phyloP scores from a whole-genome alignment of 1,140 invertebrate genomes.

The Papilio xuthus region DNA sequence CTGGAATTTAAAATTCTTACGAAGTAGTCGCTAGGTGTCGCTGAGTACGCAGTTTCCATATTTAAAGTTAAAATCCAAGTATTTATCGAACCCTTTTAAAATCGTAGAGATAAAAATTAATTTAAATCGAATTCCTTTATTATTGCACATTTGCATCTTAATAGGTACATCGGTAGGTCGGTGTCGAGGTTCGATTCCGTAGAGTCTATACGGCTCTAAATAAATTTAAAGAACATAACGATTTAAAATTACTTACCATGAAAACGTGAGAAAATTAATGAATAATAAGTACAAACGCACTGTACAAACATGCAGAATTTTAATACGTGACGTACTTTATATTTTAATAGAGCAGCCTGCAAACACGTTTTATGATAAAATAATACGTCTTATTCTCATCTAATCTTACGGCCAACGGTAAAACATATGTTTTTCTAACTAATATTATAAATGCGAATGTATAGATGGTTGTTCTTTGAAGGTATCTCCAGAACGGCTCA shows the following conservation, averaged over 20 bases:
- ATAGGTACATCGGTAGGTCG: no score
- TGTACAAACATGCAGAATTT: neutral
- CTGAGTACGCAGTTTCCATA: neutral
- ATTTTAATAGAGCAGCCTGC: neutral
- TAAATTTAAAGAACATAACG: neutral
- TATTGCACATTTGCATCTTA: no score
- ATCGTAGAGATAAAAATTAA: no score
- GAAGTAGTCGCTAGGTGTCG: neutral
- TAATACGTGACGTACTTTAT: conserved; percentile 8
- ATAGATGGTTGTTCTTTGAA: no score
- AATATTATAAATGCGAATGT: no score
- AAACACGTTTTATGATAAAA: conserved; percentile 15
- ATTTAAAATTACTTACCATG: neutral
- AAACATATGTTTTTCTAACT: no score
- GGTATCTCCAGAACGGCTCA: no score
- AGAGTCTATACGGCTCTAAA: neutral
- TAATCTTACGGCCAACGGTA: neutral
- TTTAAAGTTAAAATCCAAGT: neutral
- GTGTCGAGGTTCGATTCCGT: neutral
- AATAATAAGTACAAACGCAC: neutral
- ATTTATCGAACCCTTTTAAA: neutral
- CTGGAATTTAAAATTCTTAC: neutral
- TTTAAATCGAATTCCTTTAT: no score
- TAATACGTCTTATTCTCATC: neutral
- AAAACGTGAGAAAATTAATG: neutral